A percentile compares a stretch with the other conserved stretches of the same genome.
These are phyloP conservation scores for Drosophila ironensis DNA, from an alignment of 1,140 invertebrate genomes.

Conservation along the genomic window DNA sequence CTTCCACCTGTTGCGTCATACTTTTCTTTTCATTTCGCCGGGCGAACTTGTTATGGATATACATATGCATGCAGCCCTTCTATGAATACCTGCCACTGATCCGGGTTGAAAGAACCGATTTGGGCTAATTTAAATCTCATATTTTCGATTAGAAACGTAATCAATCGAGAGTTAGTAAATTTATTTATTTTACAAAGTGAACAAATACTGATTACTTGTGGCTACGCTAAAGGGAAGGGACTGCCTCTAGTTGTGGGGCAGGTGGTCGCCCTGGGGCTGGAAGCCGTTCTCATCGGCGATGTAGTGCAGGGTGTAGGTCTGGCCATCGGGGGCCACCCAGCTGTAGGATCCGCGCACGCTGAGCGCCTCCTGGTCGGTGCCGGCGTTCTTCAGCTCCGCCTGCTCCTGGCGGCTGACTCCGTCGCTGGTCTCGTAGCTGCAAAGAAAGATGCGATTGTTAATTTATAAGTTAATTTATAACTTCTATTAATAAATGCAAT, in stretches of 20 bases:
- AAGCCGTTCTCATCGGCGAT: conserved; percentile 90
- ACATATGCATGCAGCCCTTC: not conserved
- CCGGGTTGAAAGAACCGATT: conserved; percentile 24
- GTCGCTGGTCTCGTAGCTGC: conserved; percentile 87
- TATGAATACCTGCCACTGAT: conserved; percentile 14
- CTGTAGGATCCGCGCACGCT: conserved; percentile 86
- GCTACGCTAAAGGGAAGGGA: not conserved
- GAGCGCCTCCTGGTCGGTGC: conserved; percentile 84
- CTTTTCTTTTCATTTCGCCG: conserved; percentile 36
- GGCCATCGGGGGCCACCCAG: conserved; percentile 87
- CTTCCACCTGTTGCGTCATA: conserved; percentile 25
- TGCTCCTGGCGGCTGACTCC: conserved; percentile 86
- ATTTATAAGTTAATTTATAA: too few species aligned
- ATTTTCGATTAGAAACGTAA: too few species aligned
- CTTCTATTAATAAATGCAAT: too few species aligned
- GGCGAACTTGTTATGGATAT: conserved; percentile 13
- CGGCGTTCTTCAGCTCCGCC: conserved; percentile 84
- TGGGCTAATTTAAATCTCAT: too few species aligned
- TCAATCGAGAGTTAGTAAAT: not conserved
- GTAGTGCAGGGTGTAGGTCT: conserved; percentile 85
- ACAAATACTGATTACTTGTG: conserved; percentile 36
- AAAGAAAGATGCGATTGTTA: too few species aligned
- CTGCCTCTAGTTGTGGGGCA: conserved; percentile 68
- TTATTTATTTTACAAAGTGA: conserved; percentile 20
- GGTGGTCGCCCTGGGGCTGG: conserved; percentile 85